A percentile compares a stretch with the other conserved stretches of the same genome.
phyloP scores from a whole-genome alignment of 2,888 invertebrate species.

The Eristalinus aeneus region DNA sequence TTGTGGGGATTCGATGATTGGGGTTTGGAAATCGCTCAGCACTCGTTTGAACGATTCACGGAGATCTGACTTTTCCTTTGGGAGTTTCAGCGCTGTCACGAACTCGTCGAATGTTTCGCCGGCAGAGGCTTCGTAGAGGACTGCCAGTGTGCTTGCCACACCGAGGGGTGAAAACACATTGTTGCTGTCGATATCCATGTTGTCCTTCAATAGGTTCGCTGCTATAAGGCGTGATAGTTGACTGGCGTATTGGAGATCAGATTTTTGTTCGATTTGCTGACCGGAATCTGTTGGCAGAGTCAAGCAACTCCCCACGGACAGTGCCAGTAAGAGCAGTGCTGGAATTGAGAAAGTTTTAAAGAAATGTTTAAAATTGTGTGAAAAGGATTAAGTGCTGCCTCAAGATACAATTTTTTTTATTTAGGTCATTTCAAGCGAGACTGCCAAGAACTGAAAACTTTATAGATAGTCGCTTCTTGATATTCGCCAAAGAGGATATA shows the following conservation, averaged over 20 bases:
- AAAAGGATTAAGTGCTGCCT: too few relatives aligned
- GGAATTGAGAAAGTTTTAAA: background rate
- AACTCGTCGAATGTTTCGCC: constrained; percentile 84
- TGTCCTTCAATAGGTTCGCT: constrained; percentile 77
- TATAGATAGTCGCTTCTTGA: too few relatives aligned
- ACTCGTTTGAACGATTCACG: constrained; percentile 75
- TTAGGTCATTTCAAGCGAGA: too few relatives aligned
- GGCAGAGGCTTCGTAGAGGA: constrained; percentile 84
- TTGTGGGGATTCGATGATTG: constrained; percentile 67
- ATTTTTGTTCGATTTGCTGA: constrained; percentile 18
- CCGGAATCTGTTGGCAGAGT: constrained; percentile 32
- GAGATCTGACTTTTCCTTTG: constrained; percentile 80
- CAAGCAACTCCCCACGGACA: constrained; percentile 3
- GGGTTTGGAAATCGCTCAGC: constrained; percentile 74
- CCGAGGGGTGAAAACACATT: constrained; percentile 86
- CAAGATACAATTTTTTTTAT: too few relatives aligned
- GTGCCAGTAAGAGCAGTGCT: constrained; percentile 21
- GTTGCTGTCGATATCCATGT: constrained; percentile 81
- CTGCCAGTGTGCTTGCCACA: constrained; percentile 84
- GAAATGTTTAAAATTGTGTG: background rate
- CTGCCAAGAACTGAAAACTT: too few relatives aligned
- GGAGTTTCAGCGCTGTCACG: constrained; percentile 82
- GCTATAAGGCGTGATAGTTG: constrained; percentile 78
- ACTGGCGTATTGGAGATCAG: constrained; percentile 74
- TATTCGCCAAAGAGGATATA: too few relatives aligned